Percentiles rank a stretch among this genome's conserved stretches.
Conservation (phyloP, 2,797 vertebrate genomes). For the Syndactyla subalaris region DNA sequence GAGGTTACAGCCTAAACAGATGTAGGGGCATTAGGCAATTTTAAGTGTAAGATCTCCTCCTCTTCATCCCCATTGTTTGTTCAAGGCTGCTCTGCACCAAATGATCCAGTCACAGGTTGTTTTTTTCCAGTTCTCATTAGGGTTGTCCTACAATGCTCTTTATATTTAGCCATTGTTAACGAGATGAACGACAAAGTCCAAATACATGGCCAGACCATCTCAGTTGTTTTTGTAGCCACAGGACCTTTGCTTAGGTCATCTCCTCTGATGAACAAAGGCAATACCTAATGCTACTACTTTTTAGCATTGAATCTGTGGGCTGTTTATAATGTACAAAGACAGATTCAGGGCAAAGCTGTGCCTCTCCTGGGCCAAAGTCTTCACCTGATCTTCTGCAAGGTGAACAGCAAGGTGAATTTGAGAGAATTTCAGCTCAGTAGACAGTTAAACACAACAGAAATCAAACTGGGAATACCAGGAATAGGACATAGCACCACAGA, state of each 20-base stretch:
- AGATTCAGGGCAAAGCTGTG: not conserved
- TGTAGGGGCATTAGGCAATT: not conserved
- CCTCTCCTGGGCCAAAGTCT: not conserved
- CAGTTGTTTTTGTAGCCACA: not conserved
- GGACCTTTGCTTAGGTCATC: not conserved
- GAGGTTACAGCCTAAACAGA: not conserved
- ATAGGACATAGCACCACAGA: not conserved
- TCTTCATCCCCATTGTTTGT: not conserved
- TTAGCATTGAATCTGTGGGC: not conserved
- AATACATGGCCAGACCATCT: not conserved
- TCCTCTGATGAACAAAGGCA: not conserved
- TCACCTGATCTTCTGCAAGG: not conserved
- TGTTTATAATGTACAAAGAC: not conserved
- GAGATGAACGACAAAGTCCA: not conserved
- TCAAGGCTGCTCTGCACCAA: not conserved
- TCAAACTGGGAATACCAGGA: not conserved
- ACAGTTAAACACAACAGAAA: not conserved
- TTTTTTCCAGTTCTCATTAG: not conserved
- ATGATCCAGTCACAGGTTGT: not conserved
- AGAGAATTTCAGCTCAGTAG: not conserved
- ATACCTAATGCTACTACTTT: not conserved
- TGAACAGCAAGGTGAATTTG: not conserved
- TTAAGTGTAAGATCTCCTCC: not conserved
- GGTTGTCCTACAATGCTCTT: rapidly evolving
- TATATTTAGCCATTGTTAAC: not conserved